Percentiles rank a stretch among this genome's conserved stretches.
These are phyloP conservation scores for Andricus grossulariae DNA, from an alignment of 1,140 invertebrate genomes.

Conservation along the genomic window DNA sequence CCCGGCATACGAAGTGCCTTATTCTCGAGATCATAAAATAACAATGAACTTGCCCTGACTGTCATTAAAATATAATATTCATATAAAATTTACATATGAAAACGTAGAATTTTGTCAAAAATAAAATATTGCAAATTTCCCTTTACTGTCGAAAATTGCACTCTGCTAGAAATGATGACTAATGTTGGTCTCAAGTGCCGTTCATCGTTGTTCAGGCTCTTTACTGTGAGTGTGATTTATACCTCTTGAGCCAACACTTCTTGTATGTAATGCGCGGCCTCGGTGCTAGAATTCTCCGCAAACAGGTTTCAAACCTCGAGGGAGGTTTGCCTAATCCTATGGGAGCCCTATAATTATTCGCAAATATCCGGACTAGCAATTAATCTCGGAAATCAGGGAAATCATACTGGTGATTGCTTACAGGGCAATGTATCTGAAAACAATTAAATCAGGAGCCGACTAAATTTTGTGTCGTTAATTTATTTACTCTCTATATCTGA, in stretches of 20 bases:
- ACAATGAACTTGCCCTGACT: constrained; percentile 7
- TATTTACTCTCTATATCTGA: too few species aligned
- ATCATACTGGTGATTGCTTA: background rate
- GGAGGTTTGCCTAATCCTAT: background rate
- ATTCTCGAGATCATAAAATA: constrained; percentile 15
- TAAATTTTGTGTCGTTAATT: too few species aligned
- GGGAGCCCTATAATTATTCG: constrained; percentile 13
- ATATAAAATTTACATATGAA: too few species aligned
- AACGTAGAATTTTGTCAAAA: too few species aligned
- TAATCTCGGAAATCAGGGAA: background rate
- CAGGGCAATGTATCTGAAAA: too few species aligned
- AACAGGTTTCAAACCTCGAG: constrained; percentile 3
- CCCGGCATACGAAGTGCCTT: constrained; percentile 15
- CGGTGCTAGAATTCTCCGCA: constrained; percentile 14
- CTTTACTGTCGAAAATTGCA: too few species aligned
- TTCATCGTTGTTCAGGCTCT: background rate
- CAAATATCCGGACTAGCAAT: constrained; percentile 6
- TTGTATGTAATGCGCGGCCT: background rate
- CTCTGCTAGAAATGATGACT: background rate
- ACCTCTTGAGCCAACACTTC: constrained; percentile 19
- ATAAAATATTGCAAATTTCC: too few species aligned
- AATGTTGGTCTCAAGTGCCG: constrained; percentile 18
- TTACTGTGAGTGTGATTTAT: constrained; percentile 28
- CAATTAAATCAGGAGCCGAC: too few species aligned
- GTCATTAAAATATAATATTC: background rate